A percentile compares a stretch with the other conserved stretches of the same genome.
phyloP scores from a whole-genome alignment of 2,888 invertebrate species.

The Philaethria dido region DNA sequence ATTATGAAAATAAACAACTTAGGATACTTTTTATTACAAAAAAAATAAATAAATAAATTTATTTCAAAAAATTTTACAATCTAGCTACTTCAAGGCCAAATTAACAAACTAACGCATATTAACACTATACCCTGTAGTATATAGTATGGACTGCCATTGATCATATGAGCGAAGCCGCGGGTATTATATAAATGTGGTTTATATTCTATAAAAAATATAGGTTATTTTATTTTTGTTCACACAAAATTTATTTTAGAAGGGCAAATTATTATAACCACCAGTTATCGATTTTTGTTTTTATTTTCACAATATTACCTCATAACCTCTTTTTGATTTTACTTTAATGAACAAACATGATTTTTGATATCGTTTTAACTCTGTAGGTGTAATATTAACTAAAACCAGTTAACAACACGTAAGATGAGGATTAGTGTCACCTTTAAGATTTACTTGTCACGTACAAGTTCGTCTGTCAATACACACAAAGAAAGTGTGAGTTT shows the following conservation, averaged over 20 bases:
- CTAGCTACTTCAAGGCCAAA: too few relatives aligned
- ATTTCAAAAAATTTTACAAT: too few relatives aligned
- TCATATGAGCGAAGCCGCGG: too few relatives aligned
- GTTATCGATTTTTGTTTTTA: not conserved
- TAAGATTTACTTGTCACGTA: not conserved
- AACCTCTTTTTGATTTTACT: not conserved
- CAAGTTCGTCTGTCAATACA: not conserved
- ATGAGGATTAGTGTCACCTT: not conserved
- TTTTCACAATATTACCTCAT: not conserved
- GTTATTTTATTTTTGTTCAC: too few relatives aligned
- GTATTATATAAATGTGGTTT: slow-evolving; percentile 1
- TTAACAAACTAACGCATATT: too few relatives aligned
- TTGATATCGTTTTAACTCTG: not conserved
- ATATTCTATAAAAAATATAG: not conserved
- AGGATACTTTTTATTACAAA: too few relatives aligned
- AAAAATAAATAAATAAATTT: too few relatives aligned
- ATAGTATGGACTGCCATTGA: too few relatives aligned
- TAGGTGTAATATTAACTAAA: not conserved
- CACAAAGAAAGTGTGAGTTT: not conserved
- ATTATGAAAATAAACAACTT: too few relatives aligned
- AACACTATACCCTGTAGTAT: too few relatives aligned
- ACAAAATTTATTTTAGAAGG: too few relatives aligned
- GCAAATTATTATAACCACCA: too few relatives aligned
- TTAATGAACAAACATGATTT: not conserved
- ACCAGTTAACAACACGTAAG: not conserved